These are phyloP conservation scores for Panthera leo DNA, from an alignment of 2,113 vertebrate genomes.

Conservation along the genomic window DNA sequence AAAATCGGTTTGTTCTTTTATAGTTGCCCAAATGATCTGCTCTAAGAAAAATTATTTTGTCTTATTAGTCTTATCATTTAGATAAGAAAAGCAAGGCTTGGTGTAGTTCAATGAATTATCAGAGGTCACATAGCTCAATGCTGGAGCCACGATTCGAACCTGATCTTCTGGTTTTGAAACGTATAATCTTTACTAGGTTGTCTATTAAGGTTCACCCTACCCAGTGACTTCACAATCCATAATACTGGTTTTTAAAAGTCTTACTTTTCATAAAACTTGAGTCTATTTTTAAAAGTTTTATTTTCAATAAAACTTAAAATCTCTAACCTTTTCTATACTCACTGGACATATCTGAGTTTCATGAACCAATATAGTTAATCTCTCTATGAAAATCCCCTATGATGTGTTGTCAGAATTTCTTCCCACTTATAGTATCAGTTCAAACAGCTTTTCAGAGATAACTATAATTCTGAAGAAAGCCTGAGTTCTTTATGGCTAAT, in stretches of 20 bases:
- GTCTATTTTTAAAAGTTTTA: background rate
- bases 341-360: slow-evolving; percentile 33
- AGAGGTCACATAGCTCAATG: background rate
- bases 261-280: background rate
- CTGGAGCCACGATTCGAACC: background rate
- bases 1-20: background rate
- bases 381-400: slow-evolving; percentile 66
- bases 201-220: background rate
- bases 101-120: background rate
- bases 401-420: slow-evolving; percentile 66
- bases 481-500: slow-evolving; percentile 62
- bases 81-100: background rate
- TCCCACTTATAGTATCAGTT: slow-evolving; percentile 51
- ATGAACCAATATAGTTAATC: slow-evolving; percentile 54
- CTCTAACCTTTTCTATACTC: slow-evolving; percentile 48
- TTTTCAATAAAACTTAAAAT: slow-evolving; percentile 57
- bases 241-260: background rate
- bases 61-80: background rate
- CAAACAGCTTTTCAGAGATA: slow-evolving; percentile 67
- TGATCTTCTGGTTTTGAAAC: background rate
- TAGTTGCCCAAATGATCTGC: background rate
- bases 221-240: background rate
- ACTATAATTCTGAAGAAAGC: slow-evolving; percentile 53
- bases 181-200: background rate
- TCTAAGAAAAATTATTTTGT: background rate